A percentile compares a stretch with the other conserved stretches of the same genome.
Conservation (phyloP, 2,113 vertebrate species). For the Semnornis frantzii region DNA sequence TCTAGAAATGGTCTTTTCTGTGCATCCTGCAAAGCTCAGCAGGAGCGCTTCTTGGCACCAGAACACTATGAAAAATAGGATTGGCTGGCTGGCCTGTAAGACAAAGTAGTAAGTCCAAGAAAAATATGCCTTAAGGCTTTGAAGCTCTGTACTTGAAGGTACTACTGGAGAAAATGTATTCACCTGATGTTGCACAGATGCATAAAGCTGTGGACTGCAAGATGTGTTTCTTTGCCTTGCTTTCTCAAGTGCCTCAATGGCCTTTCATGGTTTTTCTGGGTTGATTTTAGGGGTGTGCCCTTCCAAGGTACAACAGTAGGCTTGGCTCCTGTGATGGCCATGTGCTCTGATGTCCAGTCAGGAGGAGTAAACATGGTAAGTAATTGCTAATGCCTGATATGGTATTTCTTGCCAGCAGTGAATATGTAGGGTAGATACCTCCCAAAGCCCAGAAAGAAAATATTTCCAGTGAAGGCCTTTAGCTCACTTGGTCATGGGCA, state of each 20-base stretch:
- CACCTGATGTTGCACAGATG: background rate
- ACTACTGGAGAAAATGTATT: background rate
- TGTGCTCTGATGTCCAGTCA: conserved; percentile 97
- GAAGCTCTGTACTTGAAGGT: background rate
- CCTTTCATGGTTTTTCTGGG: background rate
- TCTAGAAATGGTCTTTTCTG: background rate
- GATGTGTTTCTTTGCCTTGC: background rate
- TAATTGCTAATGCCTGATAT: background rate
- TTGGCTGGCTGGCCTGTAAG: background rate
- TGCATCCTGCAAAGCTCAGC: background rate
- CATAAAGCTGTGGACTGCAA: background rate
- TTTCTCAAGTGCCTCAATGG: background rate
- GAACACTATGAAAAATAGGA: background rate
- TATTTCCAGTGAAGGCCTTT: background rate
- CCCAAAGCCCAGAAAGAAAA: background rate
- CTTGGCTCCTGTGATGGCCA: conserved; percentile 92
- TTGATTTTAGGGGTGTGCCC: conserved; percentile 81
- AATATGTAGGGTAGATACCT: background rate
- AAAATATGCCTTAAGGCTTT: background rate
- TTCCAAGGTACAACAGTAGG: conserved; percentile 96
- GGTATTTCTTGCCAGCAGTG: background rate
- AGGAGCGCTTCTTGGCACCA: background rate
- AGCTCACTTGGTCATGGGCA: background rate
- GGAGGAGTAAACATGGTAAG: conserved; percentile 97
- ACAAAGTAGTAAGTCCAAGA: background rate